Evolutionary conservation across 2,888 invertebrate species (phyloP).

Genomic region (Platycheirus rosarum): DNA sequence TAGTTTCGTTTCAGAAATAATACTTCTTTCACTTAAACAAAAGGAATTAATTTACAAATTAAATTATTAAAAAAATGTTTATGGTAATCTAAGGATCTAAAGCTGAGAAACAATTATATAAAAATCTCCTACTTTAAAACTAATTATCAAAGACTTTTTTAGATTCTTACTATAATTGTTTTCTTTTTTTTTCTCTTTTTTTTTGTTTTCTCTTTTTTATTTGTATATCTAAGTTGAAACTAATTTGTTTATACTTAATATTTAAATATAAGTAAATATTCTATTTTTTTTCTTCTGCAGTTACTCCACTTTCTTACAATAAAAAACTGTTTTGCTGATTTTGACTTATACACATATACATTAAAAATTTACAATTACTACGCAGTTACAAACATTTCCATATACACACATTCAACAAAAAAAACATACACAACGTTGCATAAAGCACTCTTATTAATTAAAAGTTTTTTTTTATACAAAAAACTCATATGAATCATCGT

Average conservation of each 20-base stretch:
- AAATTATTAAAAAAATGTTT: slow-evolving; percentile 45
- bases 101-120: slow-evolving; percentile 72
- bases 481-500: slow-evolving; percentile 42
- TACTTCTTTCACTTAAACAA: slow-evolving; percentile 56
- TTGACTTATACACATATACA: slow-evolving; percentile 75
- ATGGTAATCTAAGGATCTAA: slow-evolving; percentile 67
- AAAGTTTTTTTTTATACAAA: slow-evolving; percentile 19
- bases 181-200: slow-evolving; percentile 31
- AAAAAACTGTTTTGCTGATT: slow-evolving; percentile 68
- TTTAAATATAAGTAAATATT: slow-evolving; percentile 75
- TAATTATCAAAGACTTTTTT: slow-evolving; percentile 59
- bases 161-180: slow-evolving; percentile 50
- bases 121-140: slow-evolving; percentile 66
- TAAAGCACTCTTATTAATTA: slow-evolving; percentile 63
- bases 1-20: slow-evolving; percentile 64
- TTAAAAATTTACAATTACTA: slow-evolving; percentile 69
- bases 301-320: slow-evolving; percentile 66
- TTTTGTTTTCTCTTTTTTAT: slow-evolving; percentile 45
- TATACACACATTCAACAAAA: slow-evolving; percentile 20
- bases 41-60: slow-evolving; percentile 64
- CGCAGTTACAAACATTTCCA: slow-evolving; percentile 58
- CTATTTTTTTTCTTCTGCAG: slow-evolving; percentile 54
- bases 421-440: slow-evolving; percentile 43
- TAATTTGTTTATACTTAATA: slow-evolving; percentile 66
- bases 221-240: slow-evolving; percentile 66